Evolutionary conservation across 2,888 invertebrate genomes (phyloP).

Genomic region (Cabera pusaria): DNA sequence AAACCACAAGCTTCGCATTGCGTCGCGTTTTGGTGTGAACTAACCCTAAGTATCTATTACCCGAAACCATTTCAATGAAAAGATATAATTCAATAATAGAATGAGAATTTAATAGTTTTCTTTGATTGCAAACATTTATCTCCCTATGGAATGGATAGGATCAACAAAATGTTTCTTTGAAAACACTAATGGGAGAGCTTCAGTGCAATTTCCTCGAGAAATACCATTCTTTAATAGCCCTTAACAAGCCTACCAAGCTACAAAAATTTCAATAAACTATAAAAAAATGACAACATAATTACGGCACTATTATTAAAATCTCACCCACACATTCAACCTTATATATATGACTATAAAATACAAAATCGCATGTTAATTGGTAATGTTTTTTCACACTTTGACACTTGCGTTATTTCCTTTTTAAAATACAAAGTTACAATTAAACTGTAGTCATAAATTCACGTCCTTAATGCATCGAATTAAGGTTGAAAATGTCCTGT

Average conservation of each 20-base stretch:
- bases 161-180: too few relatives aligned
- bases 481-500: constrained; percentile 3
- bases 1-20: too few relatives aligned
- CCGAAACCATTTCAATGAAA: too few relatives aligned
- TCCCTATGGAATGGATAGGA: too few relatives aligned
- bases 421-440: constrained; percentile 5
- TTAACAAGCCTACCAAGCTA: constrained; percentile 30
- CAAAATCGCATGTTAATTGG: constrained; percentile 23
- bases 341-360: constrained; percentile 25
- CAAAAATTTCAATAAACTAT: constrained; percentile 36
- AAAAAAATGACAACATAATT: constrained; percentile 53
- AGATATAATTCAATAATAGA: too few relatives aligned
- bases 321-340: constrained; percentile 22
- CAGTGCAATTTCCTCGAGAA: too few relatives aligned
- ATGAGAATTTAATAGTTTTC: too few relatives aligned
- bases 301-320: constrained; percentile 31
- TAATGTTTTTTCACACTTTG: constrained; percentile 22
- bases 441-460: not conserved
- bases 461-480: not conserved
- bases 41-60: too few relatives aligned
- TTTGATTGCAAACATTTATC: too few relatives aligned
- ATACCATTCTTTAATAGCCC: constrained; percentile 17
- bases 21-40: too few relatives aligned
- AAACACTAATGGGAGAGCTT: too few relatives aligned
- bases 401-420: constrained; percentile 25